Evolutionary conservation across 2,113 vertebrate genomes (phyloP).

Genomic region (Ammodytes dubius): DNA sequence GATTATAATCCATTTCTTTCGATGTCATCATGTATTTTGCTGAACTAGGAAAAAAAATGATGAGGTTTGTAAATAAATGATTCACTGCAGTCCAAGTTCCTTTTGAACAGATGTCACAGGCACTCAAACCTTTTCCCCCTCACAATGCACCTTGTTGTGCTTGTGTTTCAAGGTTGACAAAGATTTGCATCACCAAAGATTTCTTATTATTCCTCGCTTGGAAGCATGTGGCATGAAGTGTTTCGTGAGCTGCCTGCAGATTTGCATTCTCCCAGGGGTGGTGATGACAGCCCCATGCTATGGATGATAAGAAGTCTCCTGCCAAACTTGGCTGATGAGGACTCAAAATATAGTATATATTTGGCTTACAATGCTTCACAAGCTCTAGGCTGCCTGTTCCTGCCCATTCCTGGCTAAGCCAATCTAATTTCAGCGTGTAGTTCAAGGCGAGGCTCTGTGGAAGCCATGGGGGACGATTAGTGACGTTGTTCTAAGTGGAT

Average conservation of each 20-base stretch:
- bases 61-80: constrained; percentile 48
- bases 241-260: constrained; percentile 69
- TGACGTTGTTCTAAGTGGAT: constrained; percentile 36
- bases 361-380: constrained; percentile 40
- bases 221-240: constrained; percentile 36
- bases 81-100: constrained; percentile 52
- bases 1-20: constrained; percentile 6
- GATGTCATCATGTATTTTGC: constrained; percentile 22
- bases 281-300: constrained; percentile 50
- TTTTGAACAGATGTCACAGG: constrained; percentile 45
- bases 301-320: constrained; percentile 71
- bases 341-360: constrained; percentile 35
- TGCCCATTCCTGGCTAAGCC: constrained; percentile 21
- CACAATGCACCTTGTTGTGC: constrained; percentile 24
- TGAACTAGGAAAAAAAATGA: constrained; percentile 17
- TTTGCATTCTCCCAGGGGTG: constrained; percentile 59
- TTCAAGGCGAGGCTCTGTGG: constrained; percentile 5
- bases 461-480: constrained; percentile 34
- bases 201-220: constrained; percentile 65
- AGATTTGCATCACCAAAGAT: constrained; percentile 71
- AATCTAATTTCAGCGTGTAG: constrained; percentile 23
- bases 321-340: constrained; percentile 57
- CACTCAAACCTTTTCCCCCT: constrained; percentile 22
- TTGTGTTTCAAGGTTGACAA: constrained; percentile 44
- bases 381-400: constrained; percentile 24